phyloP scores from a whole-genome alignment of 2,797 vertebrate genomes.

The Rhinatrema bivittatum region DNA sequence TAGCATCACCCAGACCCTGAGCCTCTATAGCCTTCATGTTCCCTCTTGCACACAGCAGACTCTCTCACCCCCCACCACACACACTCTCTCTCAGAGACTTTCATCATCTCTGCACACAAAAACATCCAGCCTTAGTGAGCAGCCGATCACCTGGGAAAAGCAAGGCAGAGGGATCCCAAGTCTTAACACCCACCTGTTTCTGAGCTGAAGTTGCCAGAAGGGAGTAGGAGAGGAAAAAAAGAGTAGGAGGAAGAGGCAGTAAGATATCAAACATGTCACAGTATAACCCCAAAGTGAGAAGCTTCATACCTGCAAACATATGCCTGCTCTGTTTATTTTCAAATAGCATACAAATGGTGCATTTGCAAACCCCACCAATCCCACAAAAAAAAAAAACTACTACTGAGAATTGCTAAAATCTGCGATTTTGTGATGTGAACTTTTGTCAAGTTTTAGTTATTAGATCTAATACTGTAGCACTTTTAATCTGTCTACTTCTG shows the following conservation, averaged over 20 bases:
- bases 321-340: too few species aligned
- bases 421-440: slow-evolving; percentile 9
- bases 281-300: too few species aligned
- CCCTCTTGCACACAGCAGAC: slow-evolving; percentile 16
- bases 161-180: slow-evolving; percentile 15
- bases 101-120: slow-evolving; percentile 84
- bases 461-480: slow-evolving; percentile 12
- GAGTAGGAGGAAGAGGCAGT: too few species aligned
- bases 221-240: neutral
- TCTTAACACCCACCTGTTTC: slow-evolving; percentile 2
- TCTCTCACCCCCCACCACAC: neutral
- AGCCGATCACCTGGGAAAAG: slow-evolving; percentile 46
- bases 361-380: too few species aligned
- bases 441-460: slow-evolving; percentile 7
- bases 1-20: neutral
- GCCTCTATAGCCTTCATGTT: neutral
- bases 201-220: slow-evolving; percentile 12
- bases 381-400: too few species aligned
- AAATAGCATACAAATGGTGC: too few species aligned
- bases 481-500: neutral
- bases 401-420: too few species aligned
- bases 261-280: too few species aligned
- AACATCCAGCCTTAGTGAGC: slow-evolving; percentile 42
- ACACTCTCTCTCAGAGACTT: slow-evolving; percentile 32
- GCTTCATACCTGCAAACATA: too few species aligned